Conservation (phyloP, 2,113 vertebrate species). For the Cephalopholis sonnerati region DNA sequence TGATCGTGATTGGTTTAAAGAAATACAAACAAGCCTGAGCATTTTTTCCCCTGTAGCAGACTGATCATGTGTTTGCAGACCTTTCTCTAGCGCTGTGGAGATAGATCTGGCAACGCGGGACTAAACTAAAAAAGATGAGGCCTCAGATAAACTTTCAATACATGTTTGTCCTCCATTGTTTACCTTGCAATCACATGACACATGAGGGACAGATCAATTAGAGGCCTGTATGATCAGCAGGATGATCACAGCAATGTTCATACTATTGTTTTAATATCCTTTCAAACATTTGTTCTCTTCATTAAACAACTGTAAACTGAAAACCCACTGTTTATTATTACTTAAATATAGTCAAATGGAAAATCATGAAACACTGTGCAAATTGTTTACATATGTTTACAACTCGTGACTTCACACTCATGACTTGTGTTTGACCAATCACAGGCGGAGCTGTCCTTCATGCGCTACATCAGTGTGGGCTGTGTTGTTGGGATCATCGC, state of each 20-base stretch:
- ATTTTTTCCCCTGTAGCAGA: too few species aligned
- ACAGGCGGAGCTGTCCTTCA: slow-evolving; percentile 83
- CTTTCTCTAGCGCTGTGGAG: too few species aligned
- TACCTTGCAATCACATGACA: too few species aligned
- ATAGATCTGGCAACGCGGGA: too few species aligned
- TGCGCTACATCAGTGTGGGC: slow-evolving; percentile 87
- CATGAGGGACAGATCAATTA: not conserved
- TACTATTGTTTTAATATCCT: not conserved
- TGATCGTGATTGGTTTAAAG: too few species aligned
- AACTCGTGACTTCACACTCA: slow-evolving; percentile 12
- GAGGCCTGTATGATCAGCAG: not conserved
- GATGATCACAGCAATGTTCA: not conserved
- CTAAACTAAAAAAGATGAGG: not conserved
- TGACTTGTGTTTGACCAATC: slow-evolving; percentile 51
- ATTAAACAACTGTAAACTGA: not conserved
- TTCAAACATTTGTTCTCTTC: not conserved
- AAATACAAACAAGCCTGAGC: too few species aligned
- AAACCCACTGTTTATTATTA: too few species aligned
- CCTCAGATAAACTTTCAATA: not conserved
- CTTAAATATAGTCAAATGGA: not conserved
- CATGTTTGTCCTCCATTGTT: not conserved
- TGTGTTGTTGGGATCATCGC: slow-evolving; percentile 92
- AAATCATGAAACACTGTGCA: not conserved
- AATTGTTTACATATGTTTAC: not conserved
- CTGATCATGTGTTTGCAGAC: too few species aligned